Conservation (phyloP, 2,888 invertebrate species). For the Scaptomyza cyrtandrae region DNA sequence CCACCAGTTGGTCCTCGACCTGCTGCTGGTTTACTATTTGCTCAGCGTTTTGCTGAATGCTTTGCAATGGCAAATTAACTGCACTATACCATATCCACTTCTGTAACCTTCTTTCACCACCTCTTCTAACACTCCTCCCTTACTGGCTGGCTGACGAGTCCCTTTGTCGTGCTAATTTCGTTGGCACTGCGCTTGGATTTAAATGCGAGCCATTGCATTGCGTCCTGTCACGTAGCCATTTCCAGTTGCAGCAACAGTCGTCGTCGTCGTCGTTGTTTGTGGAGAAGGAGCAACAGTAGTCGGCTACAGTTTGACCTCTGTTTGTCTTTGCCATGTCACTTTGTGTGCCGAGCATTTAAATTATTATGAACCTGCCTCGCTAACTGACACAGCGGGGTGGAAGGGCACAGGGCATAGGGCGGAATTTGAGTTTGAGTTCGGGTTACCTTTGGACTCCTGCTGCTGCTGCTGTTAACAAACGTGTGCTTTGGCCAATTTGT, state of each 20-base stretch:
- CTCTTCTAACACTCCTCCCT: slow-evolving; percentile 3
- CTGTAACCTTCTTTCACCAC: slow-evolving; percentile 2
- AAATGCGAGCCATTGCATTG: slow-evolving; percentile 76
- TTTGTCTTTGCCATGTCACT: slow-evolving; percentile 80
- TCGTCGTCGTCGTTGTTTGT: slow-evolving; percentile 1
- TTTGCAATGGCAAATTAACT: slow-evolving; percentile 74
- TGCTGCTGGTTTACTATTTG: slow-evolving; percentile 67
- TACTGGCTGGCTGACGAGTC: slow-evolving; percentile 29
- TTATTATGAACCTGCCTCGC: slow-evolving; percentile 76
- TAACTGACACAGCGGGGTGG: slow-evolving; percentile 33
- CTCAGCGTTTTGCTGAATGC: slow-evolving; percentile 70
- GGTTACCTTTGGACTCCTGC: slow-evolving; percentile 19
- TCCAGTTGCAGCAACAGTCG: slow-evolving; percentile 60
- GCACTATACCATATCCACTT: slow-evolving; percentile 32
- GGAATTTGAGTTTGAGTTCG: slow-evolving; percentile 16
- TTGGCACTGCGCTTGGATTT: slow-evolving; percentile 72
- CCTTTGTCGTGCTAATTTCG: slow-evolving; percentile 80
- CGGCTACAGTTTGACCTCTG: slow-evolving; percentile 69
- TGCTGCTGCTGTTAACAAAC: slow-evolving; percentile 58
- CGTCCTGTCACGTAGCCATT: slow-evolving; percentile 77
- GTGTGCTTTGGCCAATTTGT: slow-evolving; percentile 79
- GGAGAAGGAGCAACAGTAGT: slow-evolving; percentile 17
- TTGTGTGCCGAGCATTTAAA: slow-evolving; percentile 82
- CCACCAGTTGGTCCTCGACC: not conserved
- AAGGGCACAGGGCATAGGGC: not conserved